Base-by-base conservation (phyloP, 2,888 invertebrate genomes). In the Ischnura elegans region DNA sequence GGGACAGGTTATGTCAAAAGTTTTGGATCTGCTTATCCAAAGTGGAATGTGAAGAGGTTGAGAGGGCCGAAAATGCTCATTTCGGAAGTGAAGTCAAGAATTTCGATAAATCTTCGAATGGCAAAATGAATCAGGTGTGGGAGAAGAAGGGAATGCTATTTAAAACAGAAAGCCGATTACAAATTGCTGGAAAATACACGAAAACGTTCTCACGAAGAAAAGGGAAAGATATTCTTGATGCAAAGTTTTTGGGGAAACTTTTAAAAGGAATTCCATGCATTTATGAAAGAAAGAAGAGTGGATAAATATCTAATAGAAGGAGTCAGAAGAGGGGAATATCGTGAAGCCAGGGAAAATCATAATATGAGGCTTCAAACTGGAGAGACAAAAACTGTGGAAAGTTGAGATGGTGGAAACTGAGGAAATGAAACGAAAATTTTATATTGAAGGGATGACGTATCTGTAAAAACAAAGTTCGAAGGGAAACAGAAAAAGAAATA, bases 401-500 rank as follows among this genome's bases (percentile, higher is more conserved):
- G 76, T 76, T 76, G 29, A 16, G 10, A 76, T 76, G n/a, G n/a
- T 76, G 76, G 76, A 76, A 76, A n/a, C n/a, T n/a, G n/a, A n/a
- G n/a, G n/a, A 51, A 47, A 76, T 36, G 76, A 36, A 36, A 76
- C 29, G 76, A 36, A 76, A 76, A 76, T 29, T 76, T 76, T 76
- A 76, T 76, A 76, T 76, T 76, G 76, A 76, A 76, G 76, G 13
- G 36, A 25, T 36, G 76, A 36, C 76, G 76, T 36, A 10, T 29
- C 29, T 76, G 76, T 16, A 13, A 76, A 76, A 76, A 76, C 76
- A 76, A 76, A 76, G 16, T 76, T 76, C 76, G 76, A 8, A 76
- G 76, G 76, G n/a, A 36, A 76, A 76, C 76, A 16, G 76, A n/a
- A 76, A 76, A 76, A 76, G 76, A 76, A 76, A 76, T 76, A 76